Conservation (phyloP, 2,797 vertebrate genomes). For the Eulemur rubriventer region DNA sequence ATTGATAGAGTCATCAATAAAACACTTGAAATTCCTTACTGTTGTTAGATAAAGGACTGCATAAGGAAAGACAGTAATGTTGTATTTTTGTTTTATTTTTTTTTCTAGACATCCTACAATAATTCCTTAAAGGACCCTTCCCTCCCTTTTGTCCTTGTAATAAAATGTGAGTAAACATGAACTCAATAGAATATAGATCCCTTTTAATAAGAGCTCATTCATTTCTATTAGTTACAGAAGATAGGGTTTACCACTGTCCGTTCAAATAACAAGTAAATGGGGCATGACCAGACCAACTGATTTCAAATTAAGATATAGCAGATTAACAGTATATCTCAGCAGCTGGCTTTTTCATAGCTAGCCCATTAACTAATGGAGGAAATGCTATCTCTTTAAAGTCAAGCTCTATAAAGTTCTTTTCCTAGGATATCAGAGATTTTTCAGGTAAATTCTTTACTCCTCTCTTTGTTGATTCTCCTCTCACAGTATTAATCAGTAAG, state of each 20-base stretch:
- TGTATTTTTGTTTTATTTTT: not conserved
- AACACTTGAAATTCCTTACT: slow-evolving; percentile 31
- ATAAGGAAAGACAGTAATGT: not conserved
- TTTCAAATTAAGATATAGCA: slow-evolving; percentile 64
- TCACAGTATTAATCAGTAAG: not conserved
- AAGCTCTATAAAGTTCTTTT: not conserved
- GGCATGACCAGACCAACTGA: slow-evolving; percentile 50
- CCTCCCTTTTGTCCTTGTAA: slow-evolving; percentile 27
- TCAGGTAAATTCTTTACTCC: not conserved
- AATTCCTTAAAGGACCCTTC: slow-evolving; percentile 17
- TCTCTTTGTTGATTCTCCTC: not conserved
- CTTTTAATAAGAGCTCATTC: slow-evolving; percentile 40
- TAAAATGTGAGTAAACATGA: slow-evolving; percentile 60
- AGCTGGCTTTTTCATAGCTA: slow-evolving; percentile 28
- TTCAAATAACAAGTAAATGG: slow-evolving; percentile 61
- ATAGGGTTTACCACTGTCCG: slow-evolving; percentile 20
- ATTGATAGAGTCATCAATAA: slow-evolving; percentile 48
- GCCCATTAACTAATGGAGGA: not conserved
- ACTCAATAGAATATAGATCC: not conserved
- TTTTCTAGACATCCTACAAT: slow-evolving; percentile 5
- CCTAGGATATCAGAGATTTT: slow-evolving; percentile 22
- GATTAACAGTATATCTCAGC: slow-evolving; percentile 37
- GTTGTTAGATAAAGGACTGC: not conserved
- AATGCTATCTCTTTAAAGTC: slow-evolving; percentile 9
- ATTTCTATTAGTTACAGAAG: slow-evolving; percentile 58